A percentile compares a stretch with the other conserved stretches of the same genome.
These are phyloP conservation scores for Terrapene triunguis DNA, from an alignment of 2,113 vertebrate species.

Conservation along the genomic window DNA sequence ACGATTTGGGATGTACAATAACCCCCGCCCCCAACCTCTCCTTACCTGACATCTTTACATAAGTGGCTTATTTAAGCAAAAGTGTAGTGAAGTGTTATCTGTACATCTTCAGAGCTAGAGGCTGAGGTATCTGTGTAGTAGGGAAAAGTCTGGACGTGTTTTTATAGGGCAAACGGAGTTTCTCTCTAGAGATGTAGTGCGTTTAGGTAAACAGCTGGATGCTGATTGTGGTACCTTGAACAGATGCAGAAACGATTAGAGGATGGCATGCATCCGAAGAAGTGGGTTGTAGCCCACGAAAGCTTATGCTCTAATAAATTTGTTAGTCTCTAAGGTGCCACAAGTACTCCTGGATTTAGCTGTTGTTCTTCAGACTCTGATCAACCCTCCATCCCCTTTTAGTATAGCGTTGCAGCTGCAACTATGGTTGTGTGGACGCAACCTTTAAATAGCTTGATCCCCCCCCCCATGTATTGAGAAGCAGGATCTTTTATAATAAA, in stretches of 20 bases:
- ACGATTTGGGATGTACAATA: constrained; percentile 37
- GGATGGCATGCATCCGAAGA: no score
- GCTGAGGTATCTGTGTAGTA: background rate
- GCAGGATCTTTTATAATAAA: background rate
- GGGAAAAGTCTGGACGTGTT: background rate
- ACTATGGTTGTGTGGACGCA: background rate
- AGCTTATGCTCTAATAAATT: no score
- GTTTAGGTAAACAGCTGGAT: background rate
- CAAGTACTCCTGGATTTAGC: background rate
- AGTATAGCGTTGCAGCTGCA: background rate
- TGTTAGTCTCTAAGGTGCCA: no score
- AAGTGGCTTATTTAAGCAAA: background rate
- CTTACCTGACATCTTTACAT: no score
- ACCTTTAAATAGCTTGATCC: background rate
- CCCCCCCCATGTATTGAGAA: background rate
- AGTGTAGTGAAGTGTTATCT: background rate
- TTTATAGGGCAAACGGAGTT: background rate
- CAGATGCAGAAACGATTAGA: background rate
- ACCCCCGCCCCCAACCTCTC: background rate
- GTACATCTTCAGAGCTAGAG: background rate
- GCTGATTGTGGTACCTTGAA: background rate
- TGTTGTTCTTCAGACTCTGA: background rate
- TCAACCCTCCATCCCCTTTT: background rate
- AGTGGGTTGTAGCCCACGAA: no score
- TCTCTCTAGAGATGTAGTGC: background rate